Evolutionary conservation across 2,113 vertebrate species (phyloP).

Genomic region (Ctenomys sociabilis): DNA sequence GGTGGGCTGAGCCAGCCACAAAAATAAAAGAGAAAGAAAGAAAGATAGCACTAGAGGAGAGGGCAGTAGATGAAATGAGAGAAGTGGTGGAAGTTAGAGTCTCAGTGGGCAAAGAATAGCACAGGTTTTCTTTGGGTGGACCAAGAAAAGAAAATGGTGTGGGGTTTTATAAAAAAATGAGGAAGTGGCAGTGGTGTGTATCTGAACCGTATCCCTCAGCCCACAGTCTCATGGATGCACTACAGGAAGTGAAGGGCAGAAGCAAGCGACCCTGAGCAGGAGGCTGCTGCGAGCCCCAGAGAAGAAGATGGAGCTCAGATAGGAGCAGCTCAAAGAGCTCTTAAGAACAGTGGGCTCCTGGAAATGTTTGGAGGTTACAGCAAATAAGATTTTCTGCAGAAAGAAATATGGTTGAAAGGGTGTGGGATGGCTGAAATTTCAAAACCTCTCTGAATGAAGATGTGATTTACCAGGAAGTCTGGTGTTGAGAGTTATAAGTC

Average conservation of each 20-base stretch:
- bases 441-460: background rate
- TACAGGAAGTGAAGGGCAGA: background rate
- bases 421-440: background rate
- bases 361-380: background rate
- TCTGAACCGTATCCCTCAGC: background rate
- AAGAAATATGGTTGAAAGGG: background rate
- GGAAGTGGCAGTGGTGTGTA: background rate
- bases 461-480: background rate
- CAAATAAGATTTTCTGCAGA: background rate
- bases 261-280: background rate
- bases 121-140: background rate
- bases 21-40: no score
- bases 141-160: no score
- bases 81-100: background rate
- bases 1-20: no score
- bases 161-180: background rate
- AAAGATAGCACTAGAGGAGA: background rate
- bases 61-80: no score
- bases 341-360: background rate
- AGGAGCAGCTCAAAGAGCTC: no score
- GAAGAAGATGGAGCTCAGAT: background rate
- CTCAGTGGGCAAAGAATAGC: background rate
- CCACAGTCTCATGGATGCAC: background rate
- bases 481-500: background rate
- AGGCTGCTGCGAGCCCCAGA: no score